Base-by-base conservation (phyloP, 2,888 invertebrate genomes). In the Baccha elongata region DNA sequence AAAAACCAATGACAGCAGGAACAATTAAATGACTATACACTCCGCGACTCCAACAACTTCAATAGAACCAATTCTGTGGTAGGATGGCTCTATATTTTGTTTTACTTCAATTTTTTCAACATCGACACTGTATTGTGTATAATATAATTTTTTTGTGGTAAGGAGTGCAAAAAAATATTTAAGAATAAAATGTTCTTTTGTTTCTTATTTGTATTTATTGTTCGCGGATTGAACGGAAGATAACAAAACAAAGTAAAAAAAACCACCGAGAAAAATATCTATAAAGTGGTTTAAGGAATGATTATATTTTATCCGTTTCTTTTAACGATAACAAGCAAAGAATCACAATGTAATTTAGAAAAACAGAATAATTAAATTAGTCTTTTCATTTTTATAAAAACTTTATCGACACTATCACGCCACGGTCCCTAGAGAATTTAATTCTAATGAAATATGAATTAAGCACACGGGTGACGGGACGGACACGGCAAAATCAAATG, bases 101-200 rank as follows among this genome's bases (percentile, higher is more conserved):
- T 35, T 40, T 55, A 17, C 55, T 48, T n/a, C 26, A 13, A 32
- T 42, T 29, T 37, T 52, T 17, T 71, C 5, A 15, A 19, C 35
- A 19, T 60, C 29, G 29, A 50, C 58, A 42, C 58, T 40, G 60
- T 72, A 65, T 81, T 32, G 29, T 23, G 23, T 32, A 32, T 1
- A 32, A 32, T 32, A 8, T 8, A 32, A 32, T 32, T 32, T 32
- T 32, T 40, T 65, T 72, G 71, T 81, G 81, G 81, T 75, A 75
- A 75, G 81, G 81, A 81, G 81, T 81, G 81, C 81, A 81, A 81
- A 68, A 81, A 53, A 64, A 35, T 74, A n/a, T 50, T 58, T 15
- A 10, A 35, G n/a, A 53, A 53, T 23, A 15, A 0, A n/a, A n/a
- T 48, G 19, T 35, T 64, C 15, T 65, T 19, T 17, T 58, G 19